A percentile compares a stretch with the other conserved stretches of the same genome.
These are phyloP conservation scores for Drosophila greeni DNA, from an alignment of 2,888 invertebrate genomes.

Conservation along the genomic window DNA sequence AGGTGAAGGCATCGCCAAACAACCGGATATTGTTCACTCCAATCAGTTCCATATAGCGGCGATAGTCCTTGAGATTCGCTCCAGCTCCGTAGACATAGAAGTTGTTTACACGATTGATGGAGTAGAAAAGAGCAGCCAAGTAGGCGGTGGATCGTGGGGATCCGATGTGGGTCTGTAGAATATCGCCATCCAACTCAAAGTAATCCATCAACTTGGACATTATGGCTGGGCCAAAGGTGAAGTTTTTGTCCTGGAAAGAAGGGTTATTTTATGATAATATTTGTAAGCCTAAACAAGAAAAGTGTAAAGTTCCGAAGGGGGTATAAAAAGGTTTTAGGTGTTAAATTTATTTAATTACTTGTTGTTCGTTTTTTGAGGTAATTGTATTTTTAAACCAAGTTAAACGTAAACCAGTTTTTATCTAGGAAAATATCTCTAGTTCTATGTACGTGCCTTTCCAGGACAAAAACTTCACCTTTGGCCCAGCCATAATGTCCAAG, in stretches of 20 bases:
- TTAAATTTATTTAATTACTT: background rate
- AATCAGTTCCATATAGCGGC: slow-evolving; percentile 83
- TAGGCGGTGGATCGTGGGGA: slow-evolving; percentile 90
- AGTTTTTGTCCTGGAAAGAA: slow-evolving; percentile 84
- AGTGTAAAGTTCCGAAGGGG: background rate
- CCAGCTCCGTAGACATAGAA: slow-evolving; percentile 83
- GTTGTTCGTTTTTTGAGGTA: background rate
- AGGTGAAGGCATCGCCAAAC: slow-evolving; percentile 80
- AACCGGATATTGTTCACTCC: slow-evolving; percentile 83
- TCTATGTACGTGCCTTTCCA: background rate
- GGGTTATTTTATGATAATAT: background rate
- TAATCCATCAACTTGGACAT: slow-evolving; percentile 84
- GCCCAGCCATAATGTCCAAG: slow-evolving; percentile 86
- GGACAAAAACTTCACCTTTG: slow-evolving; percentile 90
- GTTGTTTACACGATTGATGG: slow-evolving; percentile 82
- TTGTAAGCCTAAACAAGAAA: background rate
- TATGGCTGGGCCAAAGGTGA: slow-evolving; percentile 89
- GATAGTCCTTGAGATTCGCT: slow-evolving; percentile 81
- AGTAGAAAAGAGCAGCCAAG: slow-evolving; percentile 83
- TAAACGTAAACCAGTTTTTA: background rate
- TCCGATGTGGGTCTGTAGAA: slow-evolving; percentile 88
- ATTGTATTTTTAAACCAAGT: slow-evolving; percentile 3
- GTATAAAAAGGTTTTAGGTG: background rate
- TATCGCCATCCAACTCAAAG: slow-evolving; percentile 84
- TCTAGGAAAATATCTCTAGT: background rate